A percentile compares a stretch with the other conserved stretches of the same genome.
These are phyloP conservation scores for Danaus chrysippus DNA, from an alignment of 2,888 invertebrate species.

Conservation along the genomic window DNA sequence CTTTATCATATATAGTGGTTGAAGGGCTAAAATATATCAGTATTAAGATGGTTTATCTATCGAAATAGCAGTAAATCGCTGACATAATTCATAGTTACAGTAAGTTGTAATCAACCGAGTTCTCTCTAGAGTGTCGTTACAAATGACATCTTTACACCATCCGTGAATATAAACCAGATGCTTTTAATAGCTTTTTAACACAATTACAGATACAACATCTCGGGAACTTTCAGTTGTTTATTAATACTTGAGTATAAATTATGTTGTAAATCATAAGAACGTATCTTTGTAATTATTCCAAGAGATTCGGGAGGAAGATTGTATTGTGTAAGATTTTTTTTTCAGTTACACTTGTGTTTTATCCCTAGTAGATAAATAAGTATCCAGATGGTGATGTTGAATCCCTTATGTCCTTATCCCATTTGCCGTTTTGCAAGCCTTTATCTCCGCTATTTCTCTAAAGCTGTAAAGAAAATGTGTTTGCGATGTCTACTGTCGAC, in stretches of 20 bases:
- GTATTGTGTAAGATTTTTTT: too few species aligned
- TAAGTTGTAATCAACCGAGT: slow-evolving; percentile 32
- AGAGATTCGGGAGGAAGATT: too few species aligned
- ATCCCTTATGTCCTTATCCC: too few species aligned
- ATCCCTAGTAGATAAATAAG: too few species aligned
- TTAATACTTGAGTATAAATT: slow-evolving; percentile 5
- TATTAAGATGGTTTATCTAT: neutral
- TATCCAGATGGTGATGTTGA: too few species aligned
- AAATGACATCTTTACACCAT: slow-evolving; percentile 31
- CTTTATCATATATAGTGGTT: too few species aligned
- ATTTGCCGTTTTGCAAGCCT: too few species aligned
- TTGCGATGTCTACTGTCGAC: too few species aligned
- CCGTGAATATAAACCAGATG: slow-evolving; percentile 42
- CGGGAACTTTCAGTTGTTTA: slow-evolving; percentile 19
- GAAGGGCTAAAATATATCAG: too few species aligned
- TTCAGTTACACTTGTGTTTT: too few species aligned
- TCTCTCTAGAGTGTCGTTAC: slow-evolving; percentile 30
- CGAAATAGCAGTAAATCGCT: neutral
- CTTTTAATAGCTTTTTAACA: slow-evolving; percentile 49
- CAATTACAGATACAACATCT: slow-evolving; percentile 38
- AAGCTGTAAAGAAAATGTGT: too few species aligned
- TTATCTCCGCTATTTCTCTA: too few species aligned
- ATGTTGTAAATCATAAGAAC: neutral
- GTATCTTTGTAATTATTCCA: neutral
- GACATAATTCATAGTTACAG: slow-evolving; percentile 27